A percentile compares a stretch with the other conserved stretches of the same genome.
Evolutionary conservation across 1,140 invertebrate species (phyloP).

Genomic region (Temnothorax longispinosus): DNA sequence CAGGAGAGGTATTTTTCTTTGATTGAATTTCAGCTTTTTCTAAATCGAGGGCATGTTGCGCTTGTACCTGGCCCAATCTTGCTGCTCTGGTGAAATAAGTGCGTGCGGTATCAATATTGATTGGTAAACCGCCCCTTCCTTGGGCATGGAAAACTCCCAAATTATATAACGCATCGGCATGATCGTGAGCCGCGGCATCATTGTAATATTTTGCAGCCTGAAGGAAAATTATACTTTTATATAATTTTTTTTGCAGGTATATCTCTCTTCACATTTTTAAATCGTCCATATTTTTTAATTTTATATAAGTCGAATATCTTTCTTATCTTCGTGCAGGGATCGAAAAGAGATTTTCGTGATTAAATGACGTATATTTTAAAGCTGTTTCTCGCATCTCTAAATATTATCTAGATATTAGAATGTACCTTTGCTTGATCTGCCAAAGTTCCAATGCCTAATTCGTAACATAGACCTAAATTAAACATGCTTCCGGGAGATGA

Average conservation of each 20-base stretch:
- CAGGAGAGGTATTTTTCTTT: neutral
- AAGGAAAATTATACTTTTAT: conserved; percentile 67
- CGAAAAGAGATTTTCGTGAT: neutral
- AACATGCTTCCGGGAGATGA: conserved; percentile 87
- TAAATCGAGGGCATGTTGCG: conserved; percentile 84
- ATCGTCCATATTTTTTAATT: neutral
- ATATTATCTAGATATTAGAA: conserved; percentile 21
- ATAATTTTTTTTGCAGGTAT: neutral
- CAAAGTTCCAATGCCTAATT: conserved; percentile 87
- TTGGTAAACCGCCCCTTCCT: conserved; percentile 86
- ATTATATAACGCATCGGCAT: conserved; percentile 88
- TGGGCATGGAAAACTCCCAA: conserved; percentile 88
- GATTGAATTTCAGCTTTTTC: conserved; percentile 67
- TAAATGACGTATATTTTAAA: conserved; percentile 52
- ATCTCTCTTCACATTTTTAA: neutral
- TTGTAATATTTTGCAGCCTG: conserved; percentile 88
- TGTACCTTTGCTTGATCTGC: conserved; percentile 86
- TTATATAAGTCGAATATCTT: neutral
- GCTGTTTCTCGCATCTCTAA: neutral
- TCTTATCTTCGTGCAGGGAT: neutral
- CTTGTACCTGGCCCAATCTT: conserved; percentile 87
- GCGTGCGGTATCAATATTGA: conserved; percentile 84
- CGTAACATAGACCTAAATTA: conserved; percentile 88
- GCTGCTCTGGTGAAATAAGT: conserved; percentile 87
- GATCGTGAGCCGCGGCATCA: conserved; percentile 86